Evolutionary conservation across 2,113 vertebrate species (phyloP).

Genomic region (Equus przewalskii): DNA sequence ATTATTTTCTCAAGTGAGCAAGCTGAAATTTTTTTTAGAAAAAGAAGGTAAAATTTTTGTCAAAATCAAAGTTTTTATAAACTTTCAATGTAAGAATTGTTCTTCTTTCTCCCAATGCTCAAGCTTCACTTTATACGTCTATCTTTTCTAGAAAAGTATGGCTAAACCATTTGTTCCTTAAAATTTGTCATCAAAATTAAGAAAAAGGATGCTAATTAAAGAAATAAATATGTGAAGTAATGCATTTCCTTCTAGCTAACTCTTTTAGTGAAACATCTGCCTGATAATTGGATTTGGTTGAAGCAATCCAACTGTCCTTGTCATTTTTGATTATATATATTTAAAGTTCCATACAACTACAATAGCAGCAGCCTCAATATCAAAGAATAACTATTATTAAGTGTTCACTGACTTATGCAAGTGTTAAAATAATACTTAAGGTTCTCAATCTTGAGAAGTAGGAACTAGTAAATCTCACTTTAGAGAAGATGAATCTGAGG

Average conservation of each 20-base stretch:
- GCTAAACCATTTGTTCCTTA: neutral
- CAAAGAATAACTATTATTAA: neutral
- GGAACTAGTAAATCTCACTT: neutral
- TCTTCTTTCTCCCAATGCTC: neutral
- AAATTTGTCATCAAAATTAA: neutral
- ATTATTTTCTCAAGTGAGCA: conserved; percentile 49
- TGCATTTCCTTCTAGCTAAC: neutral
- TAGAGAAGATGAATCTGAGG: neutral
- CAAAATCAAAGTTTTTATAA: conserved; percentile 1
- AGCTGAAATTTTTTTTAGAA: neutral
- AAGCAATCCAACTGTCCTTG: neutral
- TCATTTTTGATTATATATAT: neutral
- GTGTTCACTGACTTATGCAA: neutral
- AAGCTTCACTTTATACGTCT: neutral
- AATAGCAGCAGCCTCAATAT: neutral
- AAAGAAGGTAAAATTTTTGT: neutral
- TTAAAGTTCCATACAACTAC: neutral
- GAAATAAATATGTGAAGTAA: neutral
- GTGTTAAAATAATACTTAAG: neutral
- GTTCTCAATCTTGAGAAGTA: neutral
- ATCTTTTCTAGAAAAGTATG: neutral
- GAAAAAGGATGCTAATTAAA: neutral
- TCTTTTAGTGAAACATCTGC: neutral
- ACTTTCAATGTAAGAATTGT: neutral
- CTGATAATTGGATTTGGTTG: neutral